phyloP scores from a whole-genome alignment of 2,113 vertebrate genomes.

The Herpailurus yagouaroundi region DNA sequence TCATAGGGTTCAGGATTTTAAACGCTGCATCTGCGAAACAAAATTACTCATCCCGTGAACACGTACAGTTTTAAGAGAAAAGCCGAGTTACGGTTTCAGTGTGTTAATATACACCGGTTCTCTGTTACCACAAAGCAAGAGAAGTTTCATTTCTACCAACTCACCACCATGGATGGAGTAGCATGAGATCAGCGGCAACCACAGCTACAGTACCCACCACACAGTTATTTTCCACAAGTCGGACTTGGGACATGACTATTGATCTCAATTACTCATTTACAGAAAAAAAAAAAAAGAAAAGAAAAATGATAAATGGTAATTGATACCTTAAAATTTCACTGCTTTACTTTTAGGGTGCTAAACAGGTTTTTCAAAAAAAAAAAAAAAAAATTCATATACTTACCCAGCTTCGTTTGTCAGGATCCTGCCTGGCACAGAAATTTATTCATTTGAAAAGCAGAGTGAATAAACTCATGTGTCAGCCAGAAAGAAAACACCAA shows the following conservation, averaged over 20 bases:
- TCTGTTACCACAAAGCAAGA: neutral
- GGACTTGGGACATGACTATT: constrained; percentile 14
- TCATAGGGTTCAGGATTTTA: constrained; percentile 98
- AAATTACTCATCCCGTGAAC: constrained; percentile 80
- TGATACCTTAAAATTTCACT: neutral
- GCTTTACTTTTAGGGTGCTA: constrained; percentile 13
- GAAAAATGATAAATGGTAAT: constrained; percentile 24
- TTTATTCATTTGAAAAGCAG: constrained; percentile 80
- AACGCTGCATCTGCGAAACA: constrained; percentile 96
- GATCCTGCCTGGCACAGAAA: constrained; percentile 85
- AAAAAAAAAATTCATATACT: constrained; percentile 75
- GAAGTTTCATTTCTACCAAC: neutral
- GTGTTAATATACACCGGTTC: neutral
- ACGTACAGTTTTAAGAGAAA: constrained; percentile 53
- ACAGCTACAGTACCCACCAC: neutral
- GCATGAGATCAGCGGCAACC: neutral
- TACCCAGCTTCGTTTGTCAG: constrained; percentile 76
- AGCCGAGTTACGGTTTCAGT: constrained; percentile 10
- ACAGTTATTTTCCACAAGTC: neutral
- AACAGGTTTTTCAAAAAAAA: neutral
- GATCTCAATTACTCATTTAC: neutral
- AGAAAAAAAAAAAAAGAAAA: neutral
- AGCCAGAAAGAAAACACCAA: constrained; percentile 87
- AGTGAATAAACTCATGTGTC: constrained; percentile 85
- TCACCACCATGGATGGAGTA: neutral